Conservation (phyloP, 2,888 invertebrate species). For the Sacculina carcini region DNA sequence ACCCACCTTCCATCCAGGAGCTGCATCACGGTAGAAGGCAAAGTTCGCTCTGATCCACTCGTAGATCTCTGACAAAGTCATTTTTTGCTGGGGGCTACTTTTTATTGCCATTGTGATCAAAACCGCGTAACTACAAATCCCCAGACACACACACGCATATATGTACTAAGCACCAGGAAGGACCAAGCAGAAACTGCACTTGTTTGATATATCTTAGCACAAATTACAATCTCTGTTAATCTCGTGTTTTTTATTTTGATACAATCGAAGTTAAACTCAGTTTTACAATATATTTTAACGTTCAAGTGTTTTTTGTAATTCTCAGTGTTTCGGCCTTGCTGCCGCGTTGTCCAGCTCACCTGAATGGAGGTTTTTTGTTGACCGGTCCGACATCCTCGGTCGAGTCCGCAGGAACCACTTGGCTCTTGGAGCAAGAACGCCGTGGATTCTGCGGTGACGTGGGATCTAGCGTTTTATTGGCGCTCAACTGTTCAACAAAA, state of each 20-base stretch:
- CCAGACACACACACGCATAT: too few species aligned
- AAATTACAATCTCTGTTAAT: too few species aligned
- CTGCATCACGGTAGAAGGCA: constrained; percentile 40
- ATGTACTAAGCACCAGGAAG: too few species aligned
- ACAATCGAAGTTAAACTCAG: too few species aligned
- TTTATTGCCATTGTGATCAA: constrained; percentile 38
- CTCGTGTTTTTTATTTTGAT: too few species aligned
- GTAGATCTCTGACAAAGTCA: constrained; percentile 45
- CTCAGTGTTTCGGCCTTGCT: background rate
- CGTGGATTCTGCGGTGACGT: background rate
- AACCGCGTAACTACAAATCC: constrained; percentile 33
- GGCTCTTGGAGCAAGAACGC: background rate
- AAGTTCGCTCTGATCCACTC: constrained; percentile 43
- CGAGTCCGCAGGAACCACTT: constrained; percentile 12
- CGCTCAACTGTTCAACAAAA: background rate
- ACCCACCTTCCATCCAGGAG: constrained; percentile 40
- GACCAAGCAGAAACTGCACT: too few species aligned
- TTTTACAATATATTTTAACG: too few species aligned
- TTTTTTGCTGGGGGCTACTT: constrained; percentile 36
- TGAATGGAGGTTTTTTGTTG: constrained; percentile 23
- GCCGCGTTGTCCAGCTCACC: constrained; percentile 7
- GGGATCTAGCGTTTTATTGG: background rate
- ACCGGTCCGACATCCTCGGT: constrained; percentile 10
- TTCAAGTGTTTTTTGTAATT: too few species aligned
- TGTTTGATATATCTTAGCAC: too few species aligned